A percentile compares a stretch with the other conserved stretches of the same genome.
phyloP scores from a whole-genome alignment of 2,113 vertebrate genomes.

The Myotis brandtii region DNA sequence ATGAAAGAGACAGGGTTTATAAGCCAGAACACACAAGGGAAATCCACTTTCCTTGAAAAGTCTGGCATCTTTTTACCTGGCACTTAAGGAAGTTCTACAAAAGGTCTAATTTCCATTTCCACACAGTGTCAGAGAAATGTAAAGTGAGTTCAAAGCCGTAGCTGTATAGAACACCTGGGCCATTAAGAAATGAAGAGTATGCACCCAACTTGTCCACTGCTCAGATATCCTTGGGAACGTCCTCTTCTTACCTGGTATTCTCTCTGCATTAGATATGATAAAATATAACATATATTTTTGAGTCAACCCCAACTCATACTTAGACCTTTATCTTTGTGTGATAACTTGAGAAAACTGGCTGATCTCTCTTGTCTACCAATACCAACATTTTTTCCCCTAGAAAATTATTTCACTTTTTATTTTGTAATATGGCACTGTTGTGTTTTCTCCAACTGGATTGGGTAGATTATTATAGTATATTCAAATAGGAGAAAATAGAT shows the following conservation, averaged over 20 bases:
- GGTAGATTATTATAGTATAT: neutral
- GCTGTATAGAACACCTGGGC: neutral
- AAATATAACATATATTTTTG: neutral
- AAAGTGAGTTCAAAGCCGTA: slow-evolving; percentile 38
- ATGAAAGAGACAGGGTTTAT: slow-evolving; percentile 80
- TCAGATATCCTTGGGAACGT: neutral
- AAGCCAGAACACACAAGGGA: slow-evolving; percentile 87
- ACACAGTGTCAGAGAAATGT: slow-evolving; percentile 65
- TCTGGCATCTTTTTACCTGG: slow-evolving; percentile 81
- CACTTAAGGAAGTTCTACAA: slow-evolving; percentile 78
- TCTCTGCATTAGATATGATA: neutral
- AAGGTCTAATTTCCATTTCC: slow-evolving; percentile 83
- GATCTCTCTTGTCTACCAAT: neutral
- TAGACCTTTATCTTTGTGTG: neutral
- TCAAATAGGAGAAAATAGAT: neutral
- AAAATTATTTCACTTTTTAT: neutral
- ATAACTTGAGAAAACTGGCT: neutral
- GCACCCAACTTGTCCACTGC: neutral
- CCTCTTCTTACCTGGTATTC: neutral
- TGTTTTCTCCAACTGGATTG: neutral
- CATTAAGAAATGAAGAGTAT: slow-evolving; percentile 12
- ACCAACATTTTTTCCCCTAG: neutral
- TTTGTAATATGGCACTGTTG: neutral
- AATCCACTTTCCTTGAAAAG: slow-evolving; percentile 87
- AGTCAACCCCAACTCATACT: neutral